phyloP scores from a whole-genome alignment of 2,888 invertebrate species.

The Stomorhina lunata region DNA sequence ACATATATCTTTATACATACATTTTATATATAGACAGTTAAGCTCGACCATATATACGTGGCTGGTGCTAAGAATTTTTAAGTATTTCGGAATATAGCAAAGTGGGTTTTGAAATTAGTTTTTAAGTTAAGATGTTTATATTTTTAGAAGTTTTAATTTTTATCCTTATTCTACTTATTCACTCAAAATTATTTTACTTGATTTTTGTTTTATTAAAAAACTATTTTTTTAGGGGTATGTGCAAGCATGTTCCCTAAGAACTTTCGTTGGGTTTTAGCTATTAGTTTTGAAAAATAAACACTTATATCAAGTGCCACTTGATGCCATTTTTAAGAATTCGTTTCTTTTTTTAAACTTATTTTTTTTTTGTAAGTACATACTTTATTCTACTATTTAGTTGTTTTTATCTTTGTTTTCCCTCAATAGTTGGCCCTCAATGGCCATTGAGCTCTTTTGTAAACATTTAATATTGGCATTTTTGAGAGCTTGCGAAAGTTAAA shows the following conservation, averaged over 20 bases:
- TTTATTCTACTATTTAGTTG: neutral
- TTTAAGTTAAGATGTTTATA: too few species aligned
- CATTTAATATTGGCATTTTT: constrained; percentile 60
- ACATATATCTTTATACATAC: too few species aligned
- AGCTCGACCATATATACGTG: too few species aligned
- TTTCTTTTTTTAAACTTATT: constrained; percentile 12
- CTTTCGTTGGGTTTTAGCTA: constrained; percentile 7
- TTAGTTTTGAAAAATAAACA: constrained; percentile 52
- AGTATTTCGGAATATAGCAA: too few species aligned
- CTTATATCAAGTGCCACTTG: constrained; percentile 52
- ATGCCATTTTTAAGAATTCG: constrained; percentile 34
- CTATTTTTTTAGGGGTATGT: too few species aligned
- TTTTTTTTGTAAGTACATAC: neutral
- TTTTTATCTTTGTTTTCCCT: constrained; percentile 19
- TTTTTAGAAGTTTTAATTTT: too few species aligned
- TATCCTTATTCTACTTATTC: too few species aligned
- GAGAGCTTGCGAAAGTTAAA: constrained; percentile 28
- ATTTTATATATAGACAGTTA: too few species aligned
- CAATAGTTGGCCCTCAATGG: constrained; percentile 45
- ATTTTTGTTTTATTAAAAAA: too few species aligned
- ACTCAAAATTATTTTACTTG: too few species aligned
- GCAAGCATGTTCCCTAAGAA: neutral
- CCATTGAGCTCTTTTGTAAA: constrained; percentile 56
- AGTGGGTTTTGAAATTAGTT: too few species aligned
- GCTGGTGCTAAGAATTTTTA: too few species aligned